phyloP scores from a whole-genome alignment of 2,113 vertebrate species.

The Epinephelus lanceolatus region DNA sequence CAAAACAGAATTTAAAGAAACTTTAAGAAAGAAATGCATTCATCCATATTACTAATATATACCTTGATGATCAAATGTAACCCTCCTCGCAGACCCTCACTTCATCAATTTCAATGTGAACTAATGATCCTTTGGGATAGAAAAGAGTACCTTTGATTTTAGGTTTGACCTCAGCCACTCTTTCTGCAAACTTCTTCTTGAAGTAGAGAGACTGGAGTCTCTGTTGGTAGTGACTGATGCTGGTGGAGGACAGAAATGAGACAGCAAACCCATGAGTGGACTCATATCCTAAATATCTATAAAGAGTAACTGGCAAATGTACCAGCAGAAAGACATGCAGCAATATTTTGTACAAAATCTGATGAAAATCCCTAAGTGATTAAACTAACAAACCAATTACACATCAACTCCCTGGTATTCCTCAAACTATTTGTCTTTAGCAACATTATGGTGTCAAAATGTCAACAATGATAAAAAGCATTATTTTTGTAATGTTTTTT shows the following conservation, averaged over 20 bases:
- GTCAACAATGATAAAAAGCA: too few relatives aligned
- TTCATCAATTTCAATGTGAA: not conserved
- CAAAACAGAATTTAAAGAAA: not conserved
- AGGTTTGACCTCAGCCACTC: slow-evolving; percentile 67
- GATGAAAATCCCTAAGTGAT: not conserved
- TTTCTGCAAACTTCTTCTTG: slow-evolving; percentile 76
- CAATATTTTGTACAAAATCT: not conserved
- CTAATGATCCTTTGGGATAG: too few relatives aligned
- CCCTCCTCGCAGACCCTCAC: not conserved
- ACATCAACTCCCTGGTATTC: not conserved
- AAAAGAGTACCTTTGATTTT: slow-evolving; percentile 59
- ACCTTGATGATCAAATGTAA: not conserved
- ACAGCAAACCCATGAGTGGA: not conserved
- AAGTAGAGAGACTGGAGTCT: slow-evolving; percentile 69
- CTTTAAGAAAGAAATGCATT: not conserved
- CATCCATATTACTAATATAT: not conserved
- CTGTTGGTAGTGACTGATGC: slow-evolving; percentile 74
- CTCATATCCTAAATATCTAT: not conserved
- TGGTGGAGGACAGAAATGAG: slow-evolving; percentile 23
- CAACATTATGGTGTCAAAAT: too few relatives aligned
- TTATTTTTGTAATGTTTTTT: too few relatives aligned
- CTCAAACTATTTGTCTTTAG: too few relatives aligned
- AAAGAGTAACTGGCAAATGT: not conserved
- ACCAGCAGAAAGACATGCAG: not conserved
- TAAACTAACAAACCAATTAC: not conserved